Evolutionary conservation across 2,888 invertebrate genomes (phyloP), one percentile per base, ranked within the genome.

Genomic region (Chirona hameri): DNA sequence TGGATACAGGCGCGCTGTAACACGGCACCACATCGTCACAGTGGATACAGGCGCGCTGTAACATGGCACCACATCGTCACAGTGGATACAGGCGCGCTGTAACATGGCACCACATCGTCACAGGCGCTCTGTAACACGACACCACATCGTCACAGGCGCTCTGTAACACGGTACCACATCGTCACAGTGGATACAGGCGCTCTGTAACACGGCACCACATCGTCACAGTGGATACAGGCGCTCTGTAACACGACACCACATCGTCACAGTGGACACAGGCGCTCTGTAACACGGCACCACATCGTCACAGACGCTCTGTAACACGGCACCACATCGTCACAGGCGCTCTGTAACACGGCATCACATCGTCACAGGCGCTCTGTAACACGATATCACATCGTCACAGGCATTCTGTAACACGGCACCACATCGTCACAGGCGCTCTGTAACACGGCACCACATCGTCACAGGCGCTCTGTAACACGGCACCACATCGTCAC

Each of bases 171-270:
- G 39, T 7, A 39, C 39, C 39, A 39, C 39, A 39, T 14, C 76
- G 15, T 21, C 39, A 39, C 39, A 39, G 39, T n/a, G n/a, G n/a
- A n/a, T n/a, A n/a, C n/a, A n/a, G n/a, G 39, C 39, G 39, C 39
- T 39, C 39, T 39, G 39, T 39, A 39, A 39, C 39, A 39, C 39
- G 39, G 39, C 39, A 39, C 39, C 39, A 39, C 39, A 39, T 7
- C 39, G 39, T 39, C 39, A 39, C 39, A n/a, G 39, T n/a, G n/a
- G n/a, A n/a, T n/a, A n/a, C n/a, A n/a, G n/a, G 94, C 87, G 94
- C 93, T 88, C 94, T 95, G 87, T 93, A 91, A 87, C 96, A 96
- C 39, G 87, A 92, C 92, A 0, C 93, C 91, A 21, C 95, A 95
- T 87, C 96, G 96, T 88, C 95, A 96, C 86, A 95, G 94, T n/a